Percentiles rank a stretch among this genome's conserved stretches.
Evolutionary conservation across 2,113 vertebrate species (phyloP).

Genomic region (Aspiorhynchus laticeps): DNA sequence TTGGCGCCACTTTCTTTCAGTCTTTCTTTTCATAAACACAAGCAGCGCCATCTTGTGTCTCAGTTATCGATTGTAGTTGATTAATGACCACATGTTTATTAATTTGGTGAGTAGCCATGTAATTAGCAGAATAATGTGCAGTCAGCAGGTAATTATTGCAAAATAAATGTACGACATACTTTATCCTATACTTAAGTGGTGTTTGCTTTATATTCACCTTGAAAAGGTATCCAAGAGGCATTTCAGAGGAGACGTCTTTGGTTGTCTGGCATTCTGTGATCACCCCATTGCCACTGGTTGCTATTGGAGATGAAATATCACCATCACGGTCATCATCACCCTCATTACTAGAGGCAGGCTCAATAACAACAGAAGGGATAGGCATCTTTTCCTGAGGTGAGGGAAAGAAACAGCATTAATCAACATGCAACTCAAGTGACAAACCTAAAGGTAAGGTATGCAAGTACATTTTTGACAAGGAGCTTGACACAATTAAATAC

Average conservation of each 20-base stretch:
- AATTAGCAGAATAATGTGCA: neutral
- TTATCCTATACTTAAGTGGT: neutral
- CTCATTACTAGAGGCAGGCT: slow-evolving; percentile 95
- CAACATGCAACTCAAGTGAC: neutral
- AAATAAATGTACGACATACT: neutral
- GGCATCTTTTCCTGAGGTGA: slow-evolving; percentile 81
- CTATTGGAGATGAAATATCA: slow-evolving; percentile 70
- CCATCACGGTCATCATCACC: slow-evolving; percentile 83
- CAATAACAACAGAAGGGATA: slow-evolving; percentile 92
- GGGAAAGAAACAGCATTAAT: neutral
- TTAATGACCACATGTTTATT: neutral
- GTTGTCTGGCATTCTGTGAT: slow-evolving; percentile 56
- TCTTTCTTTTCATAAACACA: neutral
- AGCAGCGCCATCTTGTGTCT: neutral
- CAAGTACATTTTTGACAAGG: neutral
- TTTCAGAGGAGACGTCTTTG: slow-evolving; percentile 64
- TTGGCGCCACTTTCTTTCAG: neutral
- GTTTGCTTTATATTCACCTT: slow-evolving; percentile 76
- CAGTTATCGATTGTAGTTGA: neutral
- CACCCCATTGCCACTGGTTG: slow-evolving; percentile 66
- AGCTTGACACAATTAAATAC: neutral
- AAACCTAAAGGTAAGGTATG: neutral
- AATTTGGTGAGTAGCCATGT: neutral
- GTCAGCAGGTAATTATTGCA: neutral
- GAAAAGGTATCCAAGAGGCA: slow-evolving; percentile 85